Base-by-base conservation (phyloP, 30 jellyfish, hydroid and myxozoan genomes). In the Catostylus mosaicus region DNA sequence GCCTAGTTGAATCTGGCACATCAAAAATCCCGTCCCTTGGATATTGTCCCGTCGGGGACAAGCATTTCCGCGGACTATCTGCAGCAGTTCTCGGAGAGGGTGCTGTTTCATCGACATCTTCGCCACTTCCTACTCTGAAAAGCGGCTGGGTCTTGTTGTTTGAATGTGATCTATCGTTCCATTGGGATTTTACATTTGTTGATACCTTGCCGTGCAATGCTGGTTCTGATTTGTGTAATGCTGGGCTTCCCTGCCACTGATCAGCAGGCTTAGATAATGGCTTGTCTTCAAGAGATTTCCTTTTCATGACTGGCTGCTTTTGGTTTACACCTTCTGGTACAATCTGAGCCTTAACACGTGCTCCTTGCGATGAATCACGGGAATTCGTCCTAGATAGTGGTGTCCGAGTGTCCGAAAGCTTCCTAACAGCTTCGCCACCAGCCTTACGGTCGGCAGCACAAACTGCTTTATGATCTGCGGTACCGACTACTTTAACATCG, bases 11-110 rank as follows among this genome's bases (percentile, higher is more conserved):
- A 59, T 71, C 85, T 16, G 50, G 69, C 20, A 46, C 9, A 27
- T 77, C 88, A 26, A 77, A 30, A 35, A 30, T 23, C 18, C 78
- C 78, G 35, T 24, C 31, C 40, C 35, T 33, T 35, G 33, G 23
- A 37, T 29, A 54, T 34, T 82, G 88, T 18, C 45, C 68, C 30
- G 68, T 48, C 23, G 88, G 88, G 2, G 95, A 73, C 73, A 73
- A 19, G 51, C 95, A 84, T 24, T 84, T 84, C 23, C 95, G 88
- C 30, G 95, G 95, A 32, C 88, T 84, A 3, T 38, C 88, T 52
- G 60, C 77, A 10, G 95, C 76, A 26, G 95, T 59, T 4, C 24
- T 47, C 24, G 43, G 33, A 40, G 45, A 34, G 23, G 50, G 37
- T 0, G 37, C 71, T 0, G 10, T 5, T 70, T 40, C 77, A 12